Evolutionary conservation across 2,888 invertebrate genomes (phyloP).

Genomic region (Cheilosia vulpina): DNA sequence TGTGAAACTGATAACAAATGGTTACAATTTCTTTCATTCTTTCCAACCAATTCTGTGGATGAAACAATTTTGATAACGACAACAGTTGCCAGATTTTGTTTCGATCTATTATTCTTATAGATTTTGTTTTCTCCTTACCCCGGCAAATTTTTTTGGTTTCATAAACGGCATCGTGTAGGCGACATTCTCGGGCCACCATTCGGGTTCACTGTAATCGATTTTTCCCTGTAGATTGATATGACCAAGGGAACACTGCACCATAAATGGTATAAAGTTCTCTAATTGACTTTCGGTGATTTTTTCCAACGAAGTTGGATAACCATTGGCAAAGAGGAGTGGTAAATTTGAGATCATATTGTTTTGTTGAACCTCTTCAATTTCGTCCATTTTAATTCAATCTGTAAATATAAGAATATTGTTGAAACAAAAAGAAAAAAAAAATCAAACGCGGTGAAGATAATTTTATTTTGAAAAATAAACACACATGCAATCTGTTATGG

Average conservation of each 20-base stretch:
- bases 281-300: conserved; percentile 87
- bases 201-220: conserved; percentile 85
- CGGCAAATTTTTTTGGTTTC: conserved; percentile 84
- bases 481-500: no score
- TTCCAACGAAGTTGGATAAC: conserved; percentile 88
- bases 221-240: conserved; percentile 84
- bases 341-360: conserved; percentile 89
- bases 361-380: conserved; percentile 81
- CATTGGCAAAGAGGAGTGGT: conserved; percentile 89
- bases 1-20: conserved; percentile 89
- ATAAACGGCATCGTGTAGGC: conserved; percentile 87
- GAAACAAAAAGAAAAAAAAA: not conserved
- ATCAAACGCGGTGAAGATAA: not conserved
- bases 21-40: conserved; percentile 87
- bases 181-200: conserved; percentile 89
- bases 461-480: not conserved
- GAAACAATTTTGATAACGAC: conserved; percentile 38
- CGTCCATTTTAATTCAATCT: conserved; percentile 79
- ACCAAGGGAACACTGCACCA: conserved; percentile 90
- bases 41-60: conserved; percentile 85
- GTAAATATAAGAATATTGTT: conserved; percentile 34
- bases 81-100: not conserved
- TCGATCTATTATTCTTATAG: not conserved
- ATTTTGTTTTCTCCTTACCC: conserved; percentile 80
- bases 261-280: conserved; percentile 89